Evolutionary conservation across 1,140 invertebrate species (phyloP), one percentile per base, ranked within the genome.

Genomic region (Drosophila auraria): DNA sequence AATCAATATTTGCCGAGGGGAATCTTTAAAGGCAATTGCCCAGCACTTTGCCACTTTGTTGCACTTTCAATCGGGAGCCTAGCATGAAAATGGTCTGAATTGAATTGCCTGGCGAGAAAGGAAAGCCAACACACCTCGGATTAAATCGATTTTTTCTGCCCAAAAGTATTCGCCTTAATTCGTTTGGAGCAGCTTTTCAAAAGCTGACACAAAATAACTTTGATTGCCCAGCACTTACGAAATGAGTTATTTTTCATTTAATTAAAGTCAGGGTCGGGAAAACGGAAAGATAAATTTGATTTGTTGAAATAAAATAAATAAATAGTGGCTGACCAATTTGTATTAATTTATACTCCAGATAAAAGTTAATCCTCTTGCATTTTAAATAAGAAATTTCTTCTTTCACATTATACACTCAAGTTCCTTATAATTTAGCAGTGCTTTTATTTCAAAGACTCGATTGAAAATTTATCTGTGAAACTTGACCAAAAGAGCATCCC

Each of bases 1-100:
- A 83, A 83, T 87, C 83, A 87, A 87, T 89, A 83, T 73, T 80
- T 80, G 56, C 59, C 61, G 45, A 69, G 58, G 75, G 70, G 71
- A 61, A 73, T 65, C 73, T 83, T 87, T 72, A 77, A 80, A 83
- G 76, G 60, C 62, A 60, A 70, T 63, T 56, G 75, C 38, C 51
- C 59, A 15, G 58, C 69, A 65, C 61, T 70, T 82, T 78, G 83
- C 65, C 66, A 66, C 73, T 47, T 57, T 70, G 75, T 12, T 63
- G 75, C 58, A 71, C 69, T 80, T 69, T 44, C 54, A 44, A 57
- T 62, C 40, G 17, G 53, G 53, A 60, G 56, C n/a, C 53, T 59
- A 58, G 65, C 64, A 71, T 64, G 79, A 65, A 87, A 83, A 80
- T 80, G 60, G 65, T 54, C 40, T 44, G 77, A 87, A 87, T 78